Evolutionary conservation across 1,140 invertebrate genomes (phyloP), one percentile per base, ranked within the genome.

Genomic region (Scaptomyza hsui): DNA sequence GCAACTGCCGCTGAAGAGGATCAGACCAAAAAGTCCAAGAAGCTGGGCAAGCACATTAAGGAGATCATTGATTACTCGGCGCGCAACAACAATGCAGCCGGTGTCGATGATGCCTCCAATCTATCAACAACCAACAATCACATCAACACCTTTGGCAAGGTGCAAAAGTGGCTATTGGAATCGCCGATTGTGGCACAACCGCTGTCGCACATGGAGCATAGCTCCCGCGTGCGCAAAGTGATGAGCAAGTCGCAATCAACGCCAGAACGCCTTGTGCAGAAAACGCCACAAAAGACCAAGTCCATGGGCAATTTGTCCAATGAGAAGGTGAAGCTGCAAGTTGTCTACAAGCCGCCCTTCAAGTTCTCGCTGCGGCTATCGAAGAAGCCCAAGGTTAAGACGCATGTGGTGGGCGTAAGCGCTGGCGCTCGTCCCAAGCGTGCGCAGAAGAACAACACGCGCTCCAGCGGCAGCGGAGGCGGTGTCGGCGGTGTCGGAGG

Each of bases 271-370:
- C 63, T 91, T 7, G 79, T 83, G 10, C 88, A 89, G 21, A 89
- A 90, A 24, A 72, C 79, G 4, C 91, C 91, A 1, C 89, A 90
- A 82, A 91, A 90, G 83, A 92, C 73, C 32, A 91, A 83, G 37
- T 89, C 91, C 7, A 78, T 78, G 57, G 80, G 79, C 1, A 91
- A 91, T 63, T 75, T 92, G 13, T 78, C 85, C 16, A 93, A 94
- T 51, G 94, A 96, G 76, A 94, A 95, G 59, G 94, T 95, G 0
- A 94, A 95, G 49, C 90, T 97, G 7, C 96, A 97, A 89, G 96
- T 97, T 1, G 95, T 97, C 4, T 97, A 96, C 89, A 96, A 96
- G 79, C 96, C 96, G 24, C 96, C 96, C 1, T 97, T 97, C 89
- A 95, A 95, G 73, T 96, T 97, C 89, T 96, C 95, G 89, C 93